Base-by-base conservation (phyloP, 2,888 invertebrate genomes). In the Eupithecia centaureata region DNA sequence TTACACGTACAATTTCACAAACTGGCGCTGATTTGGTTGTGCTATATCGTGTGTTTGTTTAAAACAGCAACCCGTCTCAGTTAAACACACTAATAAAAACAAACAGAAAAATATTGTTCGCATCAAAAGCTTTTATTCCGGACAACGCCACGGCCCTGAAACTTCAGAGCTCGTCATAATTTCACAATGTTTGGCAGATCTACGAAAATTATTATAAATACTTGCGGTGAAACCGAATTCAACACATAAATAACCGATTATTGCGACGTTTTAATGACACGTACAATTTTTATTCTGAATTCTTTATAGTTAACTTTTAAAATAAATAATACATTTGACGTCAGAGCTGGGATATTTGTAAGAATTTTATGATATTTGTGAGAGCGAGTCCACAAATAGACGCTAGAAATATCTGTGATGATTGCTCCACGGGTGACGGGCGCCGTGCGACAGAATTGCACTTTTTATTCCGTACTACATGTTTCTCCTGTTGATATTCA, bases 171-270 rank as follows among this genome's bases (percentile, higher is more conserved):
- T 64, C 72, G 75, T 82, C 75, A 81, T 80, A 79, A 78, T 77
- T 77, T 77, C 77, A 71, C 73, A 75, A 79, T 73, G 75, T 77
- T 76, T 71, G 76, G 72, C 76, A 76, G 73, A 75, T 72, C 73
- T 72, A 75, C 30, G 61, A 62, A 32, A 12, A 13, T 70, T 76
- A 71, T 70, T 74, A 75, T 74, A 80, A 79, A 82, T 80, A 80
- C 76, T 73, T 75, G 73, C 73, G 76, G 75, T 74, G 68, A 73
- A 71, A 73, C 73, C 69, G 67, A 71, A 76, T 74, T 69, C 65
- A 67, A 75, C 77, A 78, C 84, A 82, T 86, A 87, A 87, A 89
- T 88, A 86, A 85, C 80, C 63, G 68, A 76, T 80, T 81, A 84
- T 80, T 78, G 76, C 83, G 84, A 85, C 88, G 78, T 82, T 69